Evolutionary conservation across 2,888 invertebrate species (phyloP), one percentile per base, ranked within the genome.

Genomic region (Lypha dubia): DNA sequence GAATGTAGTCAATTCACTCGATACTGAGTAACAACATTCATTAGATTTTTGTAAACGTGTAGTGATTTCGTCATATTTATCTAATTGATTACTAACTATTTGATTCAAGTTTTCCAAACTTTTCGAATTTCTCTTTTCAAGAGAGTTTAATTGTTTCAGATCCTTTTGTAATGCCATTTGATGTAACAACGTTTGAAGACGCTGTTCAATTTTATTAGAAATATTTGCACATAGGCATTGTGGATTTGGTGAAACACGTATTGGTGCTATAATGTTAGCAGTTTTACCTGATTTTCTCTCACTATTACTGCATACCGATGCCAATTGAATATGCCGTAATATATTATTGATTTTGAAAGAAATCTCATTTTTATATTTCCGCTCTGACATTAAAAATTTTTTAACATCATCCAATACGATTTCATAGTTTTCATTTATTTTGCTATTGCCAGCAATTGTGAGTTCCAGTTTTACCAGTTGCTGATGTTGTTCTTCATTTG

Each of bases 51-150:
- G 53, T 62, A 79, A 22, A 6, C 86, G 84, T 35, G 87, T 87
- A 13, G 87, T 82, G 41, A 87, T 86, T 51, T 89, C 86, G 67
- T 87, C 84, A 51, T 87, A 88, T 51, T 90, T 86, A 17, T 88
- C 84, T 9, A 88, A 53, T 62, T 92, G 88, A 24, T 87, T 86
- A 28, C 86, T 87, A 3, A 92, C 76, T 24, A 88, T 86, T 44
- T 88, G 88, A 56, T 90, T 87, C 44, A 93, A 86, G 17, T 90
- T 88, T 41, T 92, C 91, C 56, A 93, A 84, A 62, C 87, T 86
- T 68, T 85, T 87, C 5, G 86, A 71, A 32, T 88, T 88, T 68
- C 87, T 87, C 46, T 85, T 87, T 13, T 84, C 80, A 15, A 87
- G 68, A 1, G 85, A 73, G 35, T 83, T 62, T 46, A 89, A 67